phyloP scores from a whole-genome alignment of 2,113 vertebrate species.

The Hippocampus barbouri region DNA sequence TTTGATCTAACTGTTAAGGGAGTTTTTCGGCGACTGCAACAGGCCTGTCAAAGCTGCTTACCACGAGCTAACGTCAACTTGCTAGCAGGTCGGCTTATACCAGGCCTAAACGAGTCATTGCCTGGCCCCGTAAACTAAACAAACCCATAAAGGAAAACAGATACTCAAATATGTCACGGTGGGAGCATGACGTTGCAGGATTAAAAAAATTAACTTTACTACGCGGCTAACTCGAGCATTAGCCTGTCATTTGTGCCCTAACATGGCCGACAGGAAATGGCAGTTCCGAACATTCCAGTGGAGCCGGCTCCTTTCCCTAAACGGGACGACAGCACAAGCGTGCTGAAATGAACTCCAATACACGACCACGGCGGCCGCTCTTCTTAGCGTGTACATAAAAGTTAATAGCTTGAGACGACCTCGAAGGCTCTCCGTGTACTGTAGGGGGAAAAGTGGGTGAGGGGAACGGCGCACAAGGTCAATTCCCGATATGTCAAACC shows the following conservation, averaged over 20 bases:
- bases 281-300: slow-evolving; percentile 70
- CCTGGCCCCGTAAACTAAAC: background rate
- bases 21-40: slow-evolving; percentile 39
- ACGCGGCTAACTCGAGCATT: slow-evolving; percentile 27
- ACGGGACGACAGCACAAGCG: slow-evolving; percentile 29
- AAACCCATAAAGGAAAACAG: background rate
- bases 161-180: background rate
- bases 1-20: background rate
- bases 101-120: background rate
- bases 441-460: slow-evolving; percentile 28
- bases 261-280: slow-evolving; percentile 72
- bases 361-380: background rate
- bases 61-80: slow-evolving; percentile 37
- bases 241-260: slow-evolving; percentile 46
- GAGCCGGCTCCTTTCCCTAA: slow-evolving; percentile 65
- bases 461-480: slow-evolving; percentile 66
- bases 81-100: slow-evolving; percentile 2
- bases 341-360: slow-evolving; percentile 4
- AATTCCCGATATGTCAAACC: slow-evolving; percentile 67
- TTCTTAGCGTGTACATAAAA: too few species aligned
- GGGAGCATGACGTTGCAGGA: background rate
- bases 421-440: background rate
- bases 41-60: slow-evolving; percentile 57
- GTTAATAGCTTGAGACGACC: rapidly evolving
- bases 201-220: background rate